Percentiles rank a stretch among this genome's conserved stretches.
phyloP scores from a whole-genome alignment of 2,888 invertebrate species.

The Dysmachus trigonus region DNA sequence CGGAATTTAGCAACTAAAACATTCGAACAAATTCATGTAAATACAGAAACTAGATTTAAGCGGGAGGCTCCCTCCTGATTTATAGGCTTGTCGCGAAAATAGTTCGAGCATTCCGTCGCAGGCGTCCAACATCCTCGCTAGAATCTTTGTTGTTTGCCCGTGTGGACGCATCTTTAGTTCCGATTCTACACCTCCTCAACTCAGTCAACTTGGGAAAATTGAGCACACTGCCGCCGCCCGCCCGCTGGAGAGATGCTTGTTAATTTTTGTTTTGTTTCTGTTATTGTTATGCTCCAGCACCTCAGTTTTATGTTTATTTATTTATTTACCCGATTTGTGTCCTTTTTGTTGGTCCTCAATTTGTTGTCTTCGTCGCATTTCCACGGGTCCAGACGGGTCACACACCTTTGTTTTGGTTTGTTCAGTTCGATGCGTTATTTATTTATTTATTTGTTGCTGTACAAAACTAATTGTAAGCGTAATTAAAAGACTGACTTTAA shows the following conservation, averaged over 20 bases:
- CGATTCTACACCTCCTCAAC: slow-evolving; percentile 5
- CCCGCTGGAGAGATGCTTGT: slow-evolving; percentile 3
- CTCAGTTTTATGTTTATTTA: slow-evolving; percentile 12
- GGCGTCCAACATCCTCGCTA: not conserved
- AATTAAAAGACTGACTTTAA: slow-evolving; percentile 26
- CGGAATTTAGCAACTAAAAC: slow-evolving; percentile 47
- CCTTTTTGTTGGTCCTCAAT: not conserved
- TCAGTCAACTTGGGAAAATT: not conserved
- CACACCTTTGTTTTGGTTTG: not conserved
- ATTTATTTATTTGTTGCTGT: not conserved
- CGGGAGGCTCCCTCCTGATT: slow-evolving; percentile 9
- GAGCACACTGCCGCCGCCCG: not conserved
- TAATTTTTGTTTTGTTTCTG: slow-evolving; percentile 18
- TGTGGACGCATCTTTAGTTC: slow-evolving; percentile 11
- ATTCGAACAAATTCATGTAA: slow-evolving; percentile 17
- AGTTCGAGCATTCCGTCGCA: slow-evolving; percentile 29
- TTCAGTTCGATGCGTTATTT: not conserved
- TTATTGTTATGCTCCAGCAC: not conserved
- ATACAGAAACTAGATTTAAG: slow-evolving; percentile 31
- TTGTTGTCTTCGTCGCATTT: not conserved
- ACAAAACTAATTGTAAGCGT: slow-evolving; percentile 17
- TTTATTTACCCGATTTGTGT: not conserved
- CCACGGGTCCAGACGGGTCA: not conserved
- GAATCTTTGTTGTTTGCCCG: not conserved
- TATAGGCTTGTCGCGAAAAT: slow-evolving; percentile 15